Conservation (phyloP, 2,113 vertebrate genomes). For the Anoura caudifer region DNA sequence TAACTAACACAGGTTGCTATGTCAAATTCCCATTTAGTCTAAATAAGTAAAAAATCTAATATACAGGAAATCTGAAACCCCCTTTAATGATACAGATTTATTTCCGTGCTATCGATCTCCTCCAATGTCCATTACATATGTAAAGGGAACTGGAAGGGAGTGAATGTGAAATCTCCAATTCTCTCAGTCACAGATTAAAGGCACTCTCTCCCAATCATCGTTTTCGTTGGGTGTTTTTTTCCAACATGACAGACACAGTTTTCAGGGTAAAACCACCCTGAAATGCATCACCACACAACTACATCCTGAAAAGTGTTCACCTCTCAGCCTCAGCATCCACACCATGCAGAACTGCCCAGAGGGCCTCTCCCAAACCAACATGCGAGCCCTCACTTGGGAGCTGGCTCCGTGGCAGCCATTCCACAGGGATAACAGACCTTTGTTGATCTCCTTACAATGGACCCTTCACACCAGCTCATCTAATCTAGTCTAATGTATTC, state of each 20-base stretch:
- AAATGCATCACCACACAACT: neutral
- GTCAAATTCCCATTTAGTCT: neutral
- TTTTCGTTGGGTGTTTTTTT: neutral
- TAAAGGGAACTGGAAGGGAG: neutral
- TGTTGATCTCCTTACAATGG: slow-evolving; percentile 13
- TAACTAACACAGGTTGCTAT: neutral
- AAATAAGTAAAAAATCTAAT: neutral
- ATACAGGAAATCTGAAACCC: neutral
- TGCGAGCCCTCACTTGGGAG: neutral
- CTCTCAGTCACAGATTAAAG: neutral
- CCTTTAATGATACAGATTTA: neutral
- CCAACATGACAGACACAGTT: neutral
- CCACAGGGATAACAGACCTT: neutral
- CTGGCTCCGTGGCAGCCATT: neutral
- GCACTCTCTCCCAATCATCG: neutral
- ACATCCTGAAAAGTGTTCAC: neutral
- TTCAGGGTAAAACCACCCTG: neutral
- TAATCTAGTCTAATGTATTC: neutral
- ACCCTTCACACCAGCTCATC: neutral
- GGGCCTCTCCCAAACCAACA: neutral
- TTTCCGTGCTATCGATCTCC: neutral
- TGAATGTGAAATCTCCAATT: neutral
- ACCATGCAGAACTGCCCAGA: neutral
- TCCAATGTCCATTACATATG: neutral
- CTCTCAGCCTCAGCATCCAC: neutral